Evolutionary conservation across 2,797 vertebrate species (phyloP).

Genomic region (Scomberomorus guttatus): DNA sequence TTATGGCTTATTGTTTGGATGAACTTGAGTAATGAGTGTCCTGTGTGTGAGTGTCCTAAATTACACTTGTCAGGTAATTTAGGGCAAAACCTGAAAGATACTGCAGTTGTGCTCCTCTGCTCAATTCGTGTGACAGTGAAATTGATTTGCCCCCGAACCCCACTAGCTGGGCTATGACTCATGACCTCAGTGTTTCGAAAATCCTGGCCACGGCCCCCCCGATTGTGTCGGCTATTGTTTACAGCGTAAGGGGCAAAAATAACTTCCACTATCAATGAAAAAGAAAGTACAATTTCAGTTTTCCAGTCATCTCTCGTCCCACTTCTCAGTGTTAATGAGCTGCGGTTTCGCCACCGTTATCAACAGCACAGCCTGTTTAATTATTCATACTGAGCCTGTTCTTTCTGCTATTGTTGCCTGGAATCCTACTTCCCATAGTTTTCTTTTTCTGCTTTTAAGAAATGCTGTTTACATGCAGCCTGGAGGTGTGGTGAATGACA

Average conservation of each 20-base stretch:
- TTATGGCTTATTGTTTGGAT: too few relatives aligned
- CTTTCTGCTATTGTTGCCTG: conserved; percentile 56
- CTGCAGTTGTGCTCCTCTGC: too few relatives aligned
- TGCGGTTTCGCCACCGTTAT: conserved; percentile 63
- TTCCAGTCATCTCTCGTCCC: conserved; percentile 61
- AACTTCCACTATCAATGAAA: conserved; percentile 32
- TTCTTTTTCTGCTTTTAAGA: conserved; percentile 25
- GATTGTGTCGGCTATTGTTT: conserved; percentile 37
- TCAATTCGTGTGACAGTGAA: too few relatives aligned
- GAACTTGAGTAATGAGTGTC: too few relatives aligned
- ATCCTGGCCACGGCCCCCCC: too few relatives aligned
- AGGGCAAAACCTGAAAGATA: too few relatives aligned
- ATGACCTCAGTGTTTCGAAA: too few relatives aligned
- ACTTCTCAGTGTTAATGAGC: conserved; percentile 72
- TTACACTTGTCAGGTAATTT: too few relatives aligned
- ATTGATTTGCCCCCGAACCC: too few relatives aligned
- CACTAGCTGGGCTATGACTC: too few relatives aligned
- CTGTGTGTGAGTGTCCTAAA: too few relatives aligned
- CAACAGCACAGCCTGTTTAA: conserved; percentile 64
- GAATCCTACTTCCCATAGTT: conserved; percentile 25
- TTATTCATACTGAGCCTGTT: conserved; percentile 71
- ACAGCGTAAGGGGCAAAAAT: conserved; percentile 32
- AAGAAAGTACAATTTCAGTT: conserved; percentile 40
- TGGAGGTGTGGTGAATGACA: conserved; percentile 40
- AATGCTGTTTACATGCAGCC: conserved; percentile 52